Base-by-base conservation (phyloP, 2,797 vertebrate species). In the Hypotaenidia okinawae region DNA sequence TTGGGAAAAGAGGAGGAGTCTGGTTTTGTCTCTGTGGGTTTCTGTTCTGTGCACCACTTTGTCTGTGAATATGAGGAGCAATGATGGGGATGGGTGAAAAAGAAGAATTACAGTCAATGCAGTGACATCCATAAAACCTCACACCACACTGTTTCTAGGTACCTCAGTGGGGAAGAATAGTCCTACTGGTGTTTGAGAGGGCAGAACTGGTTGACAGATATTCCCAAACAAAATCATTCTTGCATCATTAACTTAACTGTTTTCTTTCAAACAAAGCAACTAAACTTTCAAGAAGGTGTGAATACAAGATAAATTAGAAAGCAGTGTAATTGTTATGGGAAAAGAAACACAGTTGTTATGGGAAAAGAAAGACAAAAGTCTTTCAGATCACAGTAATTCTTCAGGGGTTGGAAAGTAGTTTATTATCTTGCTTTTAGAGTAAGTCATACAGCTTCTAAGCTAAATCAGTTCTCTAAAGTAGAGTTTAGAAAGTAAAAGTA, bases 301-400 rank as follows among this genome's bases (percentile, higher is more conserved):
- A 78, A 63, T 43, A 47, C 23, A 75, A 61, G 55, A 41, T 82
- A 72, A 59, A 81, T 77, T 75, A 68, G 66, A 63, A 75, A 94
- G 39, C 22, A 58, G 11, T 54, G 24, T 59, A 79, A 84, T 52
- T 82, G 19, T 25, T 51, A 23, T 14, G 30, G 28, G 32, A 77
- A 86, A 89, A 80, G 35, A 49, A 93, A 84, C 10, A 33, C 2
- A 4, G 52, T 52, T 82, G 19, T 25, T 51, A 23, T 14, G 30
- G 28, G 28, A 77, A 86, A 89, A 80, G 35, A 49, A 93, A 84
- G 9, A 33, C 2, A 62, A 27, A 73, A 16, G 16, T 88, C 57
- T 77, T 88, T 89, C n/a, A 61, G 28, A 35, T 84, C 10, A 8
- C 7, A 16, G 49, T 63, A 72, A 32, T 74, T 87, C 41, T 55